These are phyloP conservation scores for Sebastes melanostomus DNA, from an alignment of 2,797 vertebrate genomes.

Conservation along the genomic window DNA sequence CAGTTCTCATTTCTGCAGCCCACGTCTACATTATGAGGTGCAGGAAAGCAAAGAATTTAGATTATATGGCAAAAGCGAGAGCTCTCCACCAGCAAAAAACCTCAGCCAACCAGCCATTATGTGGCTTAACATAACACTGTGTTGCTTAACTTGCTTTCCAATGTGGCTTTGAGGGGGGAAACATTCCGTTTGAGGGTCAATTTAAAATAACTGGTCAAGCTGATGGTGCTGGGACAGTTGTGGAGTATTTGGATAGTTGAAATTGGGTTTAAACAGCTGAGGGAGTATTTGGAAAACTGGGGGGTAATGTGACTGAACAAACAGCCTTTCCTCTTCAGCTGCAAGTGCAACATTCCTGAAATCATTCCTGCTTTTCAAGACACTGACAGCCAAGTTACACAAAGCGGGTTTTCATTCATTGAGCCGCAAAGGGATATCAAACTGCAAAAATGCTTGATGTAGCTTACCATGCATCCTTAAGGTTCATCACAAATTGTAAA, in stretches of 20 bases:
- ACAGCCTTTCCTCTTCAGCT: conserved; percentile 55
- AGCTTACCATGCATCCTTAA: too few relatives aligned
- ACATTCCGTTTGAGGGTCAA: conserved; percentile 41
- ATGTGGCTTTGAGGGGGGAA: conserved; percentile 53
- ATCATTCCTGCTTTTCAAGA: conserved; percentile 54
- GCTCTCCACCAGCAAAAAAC: conserved; percentile 51
- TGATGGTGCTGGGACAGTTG: conserved; percentile 48
- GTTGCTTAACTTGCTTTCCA: conserved; percentile 34
- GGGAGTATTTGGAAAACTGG: conserved; percentile 44
- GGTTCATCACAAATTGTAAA: too few relatives aligned
- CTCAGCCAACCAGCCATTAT: conserved; percentile 70
- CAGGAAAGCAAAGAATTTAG: conserved; percentile 73
- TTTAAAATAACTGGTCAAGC: conserved; percentile 59
- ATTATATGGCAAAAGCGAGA: conserved; percentile 62
- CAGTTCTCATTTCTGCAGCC: conserved; percentile 45
- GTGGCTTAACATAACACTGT: conserved; percentile 70
- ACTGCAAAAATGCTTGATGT: conserved; percentile 30
- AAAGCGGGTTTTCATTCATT: conserved; percentile 55
- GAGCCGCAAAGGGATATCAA: conserved; percentile 55
- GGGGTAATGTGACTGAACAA: conserved; percentile 58
- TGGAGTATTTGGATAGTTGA: conserved; percentile 62
- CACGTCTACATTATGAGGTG: conserved; percentile 53
- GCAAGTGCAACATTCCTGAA: conserved; percentile 77
- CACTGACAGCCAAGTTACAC: conserved; percentile 55
- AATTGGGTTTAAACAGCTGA: conserved; percentile 72